These are phyloP conservation scores for Drosophila ochracea DNA, from an alignment of 2,888 invertebrate genomes.

Conservation along the genomic window DNA sequence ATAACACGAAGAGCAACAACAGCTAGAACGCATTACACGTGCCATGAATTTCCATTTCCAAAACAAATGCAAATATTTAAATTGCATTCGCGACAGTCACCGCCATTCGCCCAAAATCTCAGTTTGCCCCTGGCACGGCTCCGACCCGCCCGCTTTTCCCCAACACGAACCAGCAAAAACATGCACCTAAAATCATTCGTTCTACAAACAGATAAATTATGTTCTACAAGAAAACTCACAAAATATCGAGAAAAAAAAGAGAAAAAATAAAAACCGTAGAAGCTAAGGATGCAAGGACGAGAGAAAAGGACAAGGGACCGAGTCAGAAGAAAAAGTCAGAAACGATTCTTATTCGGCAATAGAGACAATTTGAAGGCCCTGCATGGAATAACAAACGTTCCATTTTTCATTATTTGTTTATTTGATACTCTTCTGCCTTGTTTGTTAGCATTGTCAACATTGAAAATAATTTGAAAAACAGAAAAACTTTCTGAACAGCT, in stretches of 20 bases:
- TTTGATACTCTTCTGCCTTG: neutral
- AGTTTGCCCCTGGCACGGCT: conserved; percentile 24
- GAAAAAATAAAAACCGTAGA: neutral
- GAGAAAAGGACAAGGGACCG: neutral
- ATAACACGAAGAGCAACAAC: conserved; percentile 15
- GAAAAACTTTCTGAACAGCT: too few species aligned
- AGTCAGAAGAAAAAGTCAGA: conserved; percentile 20
- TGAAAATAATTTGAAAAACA: neutral
- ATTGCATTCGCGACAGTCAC: conserved; percentile 80
- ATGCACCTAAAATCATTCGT: conserved; percentile 78
- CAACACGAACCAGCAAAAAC: conserved; percentile 23
- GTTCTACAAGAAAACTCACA: conserved; percentile 71
- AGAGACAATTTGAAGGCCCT: conserved; percentile 14
- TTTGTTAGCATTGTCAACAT: neutral
- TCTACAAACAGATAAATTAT: conserved; percentile 82
- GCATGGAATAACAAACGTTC: neutral
- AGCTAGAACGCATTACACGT: conserved; percentile 56
- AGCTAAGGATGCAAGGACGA: neutral
- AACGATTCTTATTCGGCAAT: conserved; percentile 13
- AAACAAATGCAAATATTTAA: conserved; percentile 81
- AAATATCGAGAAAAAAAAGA: conserved; percentile 24
- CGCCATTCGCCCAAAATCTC: conserved; percentile 55
- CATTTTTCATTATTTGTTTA: neutral
- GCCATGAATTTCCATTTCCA: conserved; percentile 62
- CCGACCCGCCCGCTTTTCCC: neutral